Percentiles rank a stretch among this genome's conserved stretches.
phyloP scores from a whole-genome alignment of 2,797 vertebrate species.

The Rhinichthys osculus region DNA sequence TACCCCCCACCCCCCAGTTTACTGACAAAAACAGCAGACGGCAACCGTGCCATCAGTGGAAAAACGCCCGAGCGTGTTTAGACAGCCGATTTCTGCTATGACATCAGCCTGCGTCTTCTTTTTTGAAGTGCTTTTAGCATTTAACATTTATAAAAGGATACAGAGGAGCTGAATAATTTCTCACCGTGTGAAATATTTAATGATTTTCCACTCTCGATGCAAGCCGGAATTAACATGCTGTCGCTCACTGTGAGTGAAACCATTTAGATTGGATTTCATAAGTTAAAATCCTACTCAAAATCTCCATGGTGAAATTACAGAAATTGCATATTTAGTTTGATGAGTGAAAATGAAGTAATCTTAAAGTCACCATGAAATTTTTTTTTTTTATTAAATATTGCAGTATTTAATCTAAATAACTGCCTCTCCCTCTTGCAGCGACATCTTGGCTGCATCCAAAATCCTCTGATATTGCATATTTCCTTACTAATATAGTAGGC shows the following conservation, averaged over 20 bases:
- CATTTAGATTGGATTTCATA: neutral
- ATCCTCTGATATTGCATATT: neutral
- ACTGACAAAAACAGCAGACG: neutral
- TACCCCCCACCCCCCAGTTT: slow-evolving; percentile 9
- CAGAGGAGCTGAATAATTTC: neutral
- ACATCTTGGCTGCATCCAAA: neutral
- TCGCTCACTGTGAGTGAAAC: neutral
- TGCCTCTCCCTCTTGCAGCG: neutral
- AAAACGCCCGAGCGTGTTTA: neutral
- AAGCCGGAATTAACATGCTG: neutral
- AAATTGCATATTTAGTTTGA: neutral
- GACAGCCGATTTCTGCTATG: neutral
- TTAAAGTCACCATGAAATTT: neutral
- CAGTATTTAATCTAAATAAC: neutral
- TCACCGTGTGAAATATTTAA: neutral
- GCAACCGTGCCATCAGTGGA: neutral
- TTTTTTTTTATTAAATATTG: too few species aligned
- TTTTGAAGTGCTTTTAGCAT: neutral
- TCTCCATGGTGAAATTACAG: neutral
- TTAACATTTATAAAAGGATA: neutral
- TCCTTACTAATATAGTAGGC: neutral
- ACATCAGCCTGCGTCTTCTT: neutral
- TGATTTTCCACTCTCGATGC: neutral
- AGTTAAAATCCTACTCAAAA: neutral
- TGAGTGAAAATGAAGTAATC: neutral